Conservation (phyloP, 2,113 vertebrate genomes). For the Hemichromis elongatus region DNA sequence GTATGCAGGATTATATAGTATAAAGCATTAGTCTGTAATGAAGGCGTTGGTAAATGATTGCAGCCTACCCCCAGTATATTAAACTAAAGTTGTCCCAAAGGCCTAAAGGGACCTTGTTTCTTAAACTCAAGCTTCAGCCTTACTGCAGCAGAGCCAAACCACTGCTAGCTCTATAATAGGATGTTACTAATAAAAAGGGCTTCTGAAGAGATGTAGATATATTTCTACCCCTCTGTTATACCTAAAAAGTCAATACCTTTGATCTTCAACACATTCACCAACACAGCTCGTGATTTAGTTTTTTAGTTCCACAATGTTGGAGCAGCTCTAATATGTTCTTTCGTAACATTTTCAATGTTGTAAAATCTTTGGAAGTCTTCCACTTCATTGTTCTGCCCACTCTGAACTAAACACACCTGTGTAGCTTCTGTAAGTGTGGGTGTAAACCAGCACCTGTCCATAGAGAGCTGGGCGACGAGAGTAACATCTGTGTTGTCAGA, state of each 20-base stretch:
- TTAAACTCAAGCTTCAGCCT: not conserved
- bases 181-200: not conserved
- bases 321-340: not conserved
- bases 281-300: no score
- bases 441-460: conserved; percentile 84
- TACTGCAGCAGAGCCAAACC: not conserved
- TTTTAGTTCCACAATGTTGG: no score
- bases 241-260: not conserved
- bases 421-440: not conserved
- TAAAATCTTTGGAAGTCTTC: not conserved
- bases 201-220: not conserved
- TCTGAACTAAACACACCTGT: not conserved
- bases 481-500: conserved; percentile 88
- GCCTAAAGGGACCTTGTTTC: not conserved
- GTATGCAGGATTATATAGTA: not conserved
- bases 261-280: not conserved
- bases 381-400: not conserved
- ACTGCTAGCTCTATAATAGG: not conserved
- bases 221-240: not conserved
- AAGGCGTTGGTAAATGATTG: not conserved
- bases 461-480: conserved; percentile 95
- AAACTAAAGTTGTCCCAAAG: not conserved
- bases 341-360: not conserved
- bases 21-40: not conserved
- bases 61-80: not conserved